Base-by-base conservation (phyloP, 2,888 invertebrate genomes). In the Emmelina monodactyla region DNA sequence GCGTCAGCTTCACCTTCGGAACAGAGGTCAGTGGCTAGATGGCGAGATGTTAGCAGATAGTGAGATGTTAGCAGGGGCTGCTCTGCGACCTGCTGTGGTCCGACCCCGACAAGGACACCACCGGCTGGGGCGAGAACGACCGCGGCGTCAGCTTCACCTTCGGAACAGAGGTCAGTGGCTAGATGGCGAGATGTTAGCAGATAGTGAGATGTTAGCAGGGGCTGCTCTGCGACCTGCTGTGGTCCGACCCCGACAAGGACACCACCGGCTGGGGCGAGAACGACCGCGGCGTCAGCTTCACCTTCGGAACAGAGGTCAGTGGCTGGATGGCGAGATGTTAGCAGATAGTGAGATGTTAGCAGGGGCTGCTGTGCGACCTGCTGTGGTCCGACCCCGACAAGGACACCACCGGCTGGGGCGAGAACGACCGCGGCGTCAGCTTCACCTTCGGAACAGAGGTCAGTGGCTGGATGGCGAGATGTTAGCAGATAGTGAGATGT, bases 181-280 rank as follows among this genome's bases (percentile, higher is more conserved):
- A n/a, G n/a, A n/a, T n/a, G n/a, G n/a, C n/a, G n/a, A n/a, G n/a
- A n/a, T n/a, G n/a, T n/a, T n/a, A n/a, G n/a, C n/a, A n/a, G n/a
- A n/a, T n/a, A n/a, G n/a, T n/a, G n/a, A n/a, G n/a, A n/a, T n/a
- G n/a, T n/a, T n/a, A n/a, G n/a, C 93, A 92, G 83, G 97, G 97
- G 10, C 82, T 98, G 25, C 25, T 98, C 34, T 98, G 98, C 78
- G 98, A 98, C 84, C 84, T 98, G 53, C 83, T 98, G 49, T 98
- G 98, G 98, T 95, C 97, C 6, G 97, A 94, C 82, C 94, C 94
- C 1, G 97, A 97, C 67, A 97, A 97, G 80, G 93, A 94, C 69
- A 97, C 97, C 40, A 94, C 94, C 85, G 98, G 98, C 16, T 99
- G 99, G 99, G 99, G 98, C 35, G 99, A 99, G 79, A 99, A 99